A percentile compares a stretch with the other conserved stretches of the same genome.
These are phyloP conservation scores for Gopherus flavomarginatus DNA, from an alignment of 2,113 vertebrate genomes.

Conservation along the genomic window DNA sequence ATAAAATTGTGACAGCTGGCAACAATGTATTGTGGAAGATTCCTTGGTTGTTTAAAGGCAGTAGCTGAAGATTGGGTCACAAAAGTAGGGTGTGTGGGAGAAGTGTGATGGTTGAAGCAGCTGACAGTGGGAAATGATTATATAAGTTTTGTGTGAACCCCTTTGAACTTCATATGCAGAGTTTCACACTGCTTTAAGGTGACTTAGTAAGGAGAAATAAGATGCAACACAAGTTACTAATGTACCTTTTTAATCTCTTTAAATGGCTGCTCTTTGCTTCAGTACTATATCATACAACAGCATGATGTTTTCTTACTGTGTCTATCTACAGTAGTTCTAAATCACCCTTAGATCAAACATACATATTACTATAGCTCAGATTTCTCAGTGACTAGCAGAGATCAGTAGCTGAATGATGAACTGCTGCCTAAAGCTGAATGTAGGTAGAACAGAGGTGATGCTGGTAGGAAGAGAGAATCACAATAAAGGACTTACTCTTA, in stretches of 20 bases:
- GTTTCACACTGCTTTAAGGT: background rate
- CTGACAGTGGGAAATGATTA: background rate
- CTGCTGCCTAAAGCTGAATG: background rate
- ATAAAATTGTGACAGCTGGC: background rate
- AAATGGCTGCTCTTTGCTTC: background rate
- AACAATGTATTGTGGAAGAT: background rate
- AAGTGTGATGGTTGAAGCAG: background rate
- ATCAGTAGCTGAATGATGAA: background rate
- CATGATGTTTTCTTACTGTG: background rate
- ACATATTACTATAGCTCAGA: background rate
- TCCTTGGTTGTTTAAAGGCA: background rate
- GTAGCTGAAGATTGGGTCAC: background rate
- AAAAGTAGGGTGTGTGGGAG: background rate
- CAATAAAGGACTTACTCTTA: background rate
- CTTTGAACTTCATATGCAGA: background rate
- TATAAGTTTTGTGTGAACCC: background rate
- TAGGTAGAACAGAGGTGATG: background rate
- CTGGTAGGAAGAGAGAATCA: background rate
- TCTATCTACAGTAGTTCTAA: background rate
- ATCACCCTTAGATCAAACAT: background rate
- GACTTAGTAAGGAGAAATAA: background rate
- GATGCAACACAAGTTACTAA: background rate
- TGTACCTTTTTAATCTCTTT: background rate
- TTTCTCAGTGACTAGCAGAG: background rate
- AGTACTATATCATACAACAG: background rate